Percentiles rank a stretch among this genome's conserved stretches.
phyloP scores from a whole-genome alignment of 2,797 vertebrate species.

The Oryzias sinensis region DNA sequence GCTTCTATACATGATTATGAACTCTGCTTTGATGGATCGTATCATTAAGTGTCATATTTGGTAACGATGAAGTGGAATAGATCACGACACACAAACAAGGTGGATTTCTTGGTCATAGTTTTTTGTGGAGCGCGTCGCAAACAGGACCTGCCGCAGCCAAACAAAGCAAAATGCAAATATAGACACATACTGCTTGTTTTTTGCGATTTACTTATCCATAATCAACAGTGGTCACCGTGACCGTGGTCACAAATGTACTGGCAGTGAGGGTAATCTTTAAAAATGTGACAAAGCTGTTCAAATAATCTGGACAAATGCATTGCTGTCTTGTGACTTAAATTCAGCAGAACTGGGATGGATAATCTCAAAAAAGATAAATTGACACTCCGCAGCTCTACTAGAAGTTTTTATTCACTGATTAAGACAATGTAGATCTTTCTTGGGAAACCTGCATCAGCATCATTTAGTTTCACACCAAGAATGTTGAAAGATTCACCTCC shows the following conservation, averaged over 20 bases:
- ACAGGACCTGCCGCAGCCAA: too few relatives aligned
- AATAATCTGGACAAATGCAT: slow-evolving; percentile 16
- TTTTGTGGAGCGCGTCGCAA: too few relatives aligned
- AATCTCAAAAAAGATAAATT: slow-evolving; percentile 27
- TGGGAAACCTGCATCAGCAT: slow-evolving; percentile 26
- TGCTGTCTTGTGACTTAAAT: slow-evolving; percentile 19
- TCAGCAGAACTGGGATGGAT: slow-evolving; percentile 5
- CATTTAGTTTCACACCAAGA: slow-evolving; percentile 9
- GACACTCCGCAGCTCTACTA: slow-evolving; percentile 17
- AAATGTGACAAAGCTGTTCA: slow-evolving; percentile 17
- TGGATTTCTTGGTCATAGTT: too few relatives aligned
- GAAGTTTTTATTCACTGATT: slow-evolving; percentile 23
- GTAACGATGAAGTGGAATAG: too few relatives aligned
- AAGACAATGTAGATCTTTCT: slow-evolving; percentile 17
- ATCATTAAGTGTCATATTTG: too few relatives aligned
- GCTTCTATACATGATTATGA: too few relatives aligned
- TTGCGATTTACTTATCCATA: too few relatives aligned
- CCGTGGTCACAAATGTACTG: neutral
- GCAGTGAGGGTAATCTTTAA: slow-evolving; percentile 2
- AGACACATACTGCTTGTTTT: too few relatives aligned
- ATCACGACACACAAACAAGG: too few relatives aligned
- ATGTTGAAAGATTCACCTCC: neutral
- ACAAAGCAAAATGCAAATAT: too few relatives aligned
- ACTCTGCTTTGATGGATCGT: too few relatives aligned
- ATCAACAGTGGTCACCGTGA: too few relatives aligned